Evolutionary conservation across 2,113 vertebrate genomes (phyloP), one percentile per base, ranked within the genome.

Genomic region (Rostratula benghalensis): DNA sequence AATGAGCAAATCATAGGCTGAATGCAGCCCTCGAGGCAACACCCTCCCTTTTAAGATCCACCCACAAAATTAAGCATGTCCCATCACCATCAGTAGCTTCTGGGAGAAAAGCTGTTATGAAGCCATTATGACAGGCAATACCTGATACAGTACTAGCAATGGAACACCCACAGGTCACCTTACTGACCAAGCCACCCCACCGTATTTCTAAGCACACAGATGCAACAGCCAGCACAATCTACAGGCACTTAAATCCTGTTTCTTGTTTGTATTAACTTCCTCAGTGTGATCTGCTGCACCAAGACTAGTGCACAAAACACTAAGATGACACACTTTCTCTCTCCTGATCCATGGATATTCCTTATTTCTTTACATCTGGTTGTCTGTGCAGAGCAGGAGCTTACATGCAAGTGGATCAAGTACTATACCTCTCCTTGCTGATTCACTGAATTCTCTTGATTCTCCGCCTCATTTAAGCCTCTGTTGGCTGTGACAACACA

Each of bases 131-230:
- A 82, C 11, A 70, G 33, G 71, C 37, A 90, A n/a, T 33, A 75
- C 13, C 23, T 18, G 46, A 78, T 15, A 54, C 0, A 0, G 45
- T 53, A 31, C 50, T 69, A 67, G 31, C 63, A 37, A 35, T 5
- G 28, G 51, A 89, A 90, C 25, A 78, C 16, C 33, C 41, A 57
- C 28, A 35, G 51, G 45, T 75, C 56, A 92, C n/a, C n/a, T 30
- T 67, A 23, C 73, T 39, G 51, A 78, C 31, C 37, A 78, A 70
- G 33, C 4, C 5, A 1, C 6, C 25, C 53, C 57, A 25, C 0
- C 0, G 4, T 45, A 69, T 43, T 53, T 90, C 46, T 7, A 65
- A 50, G 67, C 27, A 60, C 39, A 51, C 8, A n/a, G 0, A 0
- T 27, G 46, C 31, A 84, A 56, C 5, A 10, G n/a, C 11, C 68